Evolutionary conservation across 2,797 vertebrate species (phyloP).

Genomic region (Apogon talboti): DNA sequence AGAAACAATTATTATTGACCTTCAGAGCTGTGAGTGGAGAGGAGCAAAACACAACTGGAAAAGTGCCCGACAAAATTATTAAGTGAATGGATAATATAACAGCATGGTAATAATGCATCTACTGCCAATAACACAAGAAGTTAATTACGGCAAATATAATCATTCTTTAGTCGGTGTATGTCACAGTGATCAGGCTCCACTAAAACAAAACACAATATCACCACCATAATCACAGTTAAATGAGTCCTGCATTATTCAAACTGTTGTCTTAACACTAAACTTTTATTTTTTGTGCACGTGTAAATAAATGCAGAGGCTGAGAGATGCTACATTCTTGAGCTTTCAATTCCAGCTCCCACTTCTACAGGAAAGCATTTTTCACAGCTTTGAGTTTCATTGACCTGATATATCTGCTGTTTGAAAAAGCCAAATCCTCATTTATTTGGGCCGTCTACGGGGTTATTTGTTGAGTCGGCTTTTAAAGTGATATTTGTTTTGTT

Average conservation of each 20-base stretch:
- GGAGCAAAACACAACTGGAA: slow-evolving; percentile 35
- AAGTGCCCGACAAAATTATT: slow-evolving; percentile 30
- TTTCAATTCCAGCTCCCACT: neutral
- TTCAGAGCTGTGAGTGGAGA: slow-evolving; percentile 53
- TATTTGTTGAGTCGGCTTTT: no score
- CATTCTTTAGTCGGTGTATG: neutral
- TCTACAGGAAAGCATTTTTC: neutral
- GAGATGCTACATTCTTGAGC: neutral
- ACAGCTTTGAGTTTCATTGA: no score
- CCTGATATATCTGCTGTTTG: no score
- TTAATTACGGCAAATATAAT: neutral
- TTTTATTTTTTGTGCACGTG: neutral
- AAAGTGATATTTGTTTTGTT: no score
- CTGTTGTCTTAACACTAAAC: slow-evolving; percentile 40
- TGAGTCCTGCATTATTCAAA: slow-evolving; percentile 28
- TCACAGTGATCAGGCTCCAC: neutral
- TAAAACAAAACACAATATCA: neutral
- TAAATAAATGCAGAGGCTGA: slow-evolving; percentile 4
- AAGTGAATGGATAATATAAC: slow-evolving; percentile 25
- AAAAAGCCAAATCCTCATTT: no score
- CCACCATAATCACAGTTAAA: slow-evolving; percentile 16
- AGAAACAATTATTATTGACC: slow-evolving; percentile 69
- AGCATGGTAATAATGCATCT: slow-evolving; percentile 25
- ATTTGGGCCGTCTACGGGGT: no score
- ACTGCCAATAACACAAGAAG: slow-evolving; percentile 26